Evolutionary conservation across 2,113 vertebrate species (phyloP).

Genomic region (Phodopus roborovskii): DNA sequence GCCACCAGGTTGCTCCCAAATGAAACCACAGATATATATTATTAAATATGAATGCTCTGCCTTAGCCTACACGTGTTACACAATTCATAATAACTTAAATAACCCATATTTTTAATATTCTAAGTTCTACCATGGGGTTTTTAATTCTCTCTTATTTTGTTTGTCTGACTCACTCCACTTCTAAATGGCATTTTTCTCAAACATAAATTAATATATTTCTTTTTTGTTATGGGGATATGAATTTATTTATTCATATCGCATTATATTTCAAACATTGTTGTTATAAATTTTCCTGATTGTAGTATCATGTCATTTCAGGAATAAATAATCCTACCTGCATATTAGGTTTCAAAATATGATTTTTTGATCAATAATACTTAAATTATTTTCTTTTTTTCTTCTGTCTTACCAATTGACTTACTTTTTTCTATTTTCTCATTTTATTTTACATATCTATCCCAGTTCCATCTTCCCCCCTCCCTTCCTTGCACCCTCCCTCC

Average conservation of each 20-base stretch:
- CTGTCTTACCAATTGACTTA: no score
- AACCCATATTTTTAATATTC: not conserved
- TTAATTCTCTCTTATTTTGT: no score
- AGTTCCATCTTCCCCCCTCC: no score
- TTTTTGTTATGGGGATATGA: not conserved
- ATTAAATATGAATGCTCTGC: not conserved
- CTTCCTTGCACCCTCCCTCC: no score
- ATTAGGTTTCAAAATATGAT: constrained; percentile 44
- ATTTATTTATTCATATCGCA: not conserved
- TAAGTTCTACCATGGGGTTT: not conserved
- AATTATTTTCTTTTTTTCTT: constrained; percentile 72
- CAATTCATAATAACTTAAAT: not conserved
- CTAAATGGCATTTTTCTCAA: not conserved
- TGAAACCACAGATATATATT: not conserved
- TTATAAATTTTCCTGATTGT: not conserved
- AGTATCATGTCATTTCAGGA: constrained; percentile 20
- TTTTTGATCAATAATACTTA: constrained; percentile 48
- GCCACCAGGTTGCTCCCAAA: not conserved
- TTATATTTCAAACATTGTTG: not conserved
- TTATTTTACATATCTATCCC: no score
- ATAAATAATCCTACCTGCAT: constrained; percentile 7
- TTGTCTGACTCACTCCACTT: not conserved
- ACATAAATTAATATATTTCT: no score
- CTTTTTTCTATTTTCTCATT: no score
- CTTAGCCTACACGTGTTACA: not conserved